phyloP scores from a whole-genome alignment of 2,888 invertebrate species.

The Xylota sylvarum region DNA sequence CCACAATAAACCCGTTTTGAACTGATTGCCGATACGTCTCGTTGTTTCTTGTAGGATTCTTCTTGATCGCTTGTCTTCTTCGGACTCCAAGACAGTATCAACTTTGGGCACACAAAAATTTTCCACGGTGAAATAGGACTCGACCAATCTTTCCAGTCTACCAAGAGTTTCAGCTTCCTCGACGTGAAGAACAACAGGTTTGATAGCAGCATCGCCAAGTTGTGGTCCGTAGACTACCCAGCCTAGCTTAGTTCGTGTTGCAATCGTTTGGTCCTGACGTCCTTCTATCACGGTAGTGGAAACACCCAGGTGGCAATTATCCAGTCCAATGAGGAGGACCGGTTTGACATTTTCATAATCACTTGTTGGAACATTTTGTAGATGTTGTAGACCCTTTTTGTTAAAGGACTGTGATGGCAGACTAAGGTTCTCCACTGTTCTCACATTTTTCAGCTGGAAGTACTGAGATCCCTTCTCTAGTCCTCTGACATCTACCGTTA shows the following conservation, averaged over 20 bases:
- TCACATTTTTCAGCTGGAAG: too few relatives aligned
- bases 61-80: too few relatives aligned
- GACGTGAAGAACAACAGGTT: background rate
- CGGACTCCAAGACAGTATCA: too few relatives aligned
- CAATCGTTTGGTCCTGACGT: background rate
- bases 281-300: background rate
- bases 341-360: too few relatives aligned
- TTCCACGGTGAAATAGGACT: background rate
- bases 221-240: background rate
- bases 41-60: conserved; percentile 46
- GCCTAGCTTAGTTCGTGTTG: background rate
- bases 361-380: too few relatives aligned
- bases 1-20: conserved; percentile 70
- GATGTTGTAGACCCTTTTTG: too few relatives aligned
- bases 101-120: too few relatives aligned
- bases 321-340: too few relatives aligned
- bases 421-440: too few relatives aligned
- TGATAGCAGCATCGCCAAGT: background rate
- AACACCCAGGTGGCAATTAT: too few relatives aligned
- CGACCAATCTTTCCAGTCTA: background rate
- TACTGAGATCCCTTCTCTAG: background rate
- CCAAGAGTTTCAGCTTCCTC: background rate
- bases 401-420: too few relatives aligned
- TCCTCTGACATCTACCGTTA: background rate
- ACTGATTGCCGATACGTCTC: conserved; percentile 28